These are phyloP conservation scores for Caenorhabditis briggsae DNA, from an alignment of 1,140 invertebrate genomes.

Conservation along the genomic window DNA sequence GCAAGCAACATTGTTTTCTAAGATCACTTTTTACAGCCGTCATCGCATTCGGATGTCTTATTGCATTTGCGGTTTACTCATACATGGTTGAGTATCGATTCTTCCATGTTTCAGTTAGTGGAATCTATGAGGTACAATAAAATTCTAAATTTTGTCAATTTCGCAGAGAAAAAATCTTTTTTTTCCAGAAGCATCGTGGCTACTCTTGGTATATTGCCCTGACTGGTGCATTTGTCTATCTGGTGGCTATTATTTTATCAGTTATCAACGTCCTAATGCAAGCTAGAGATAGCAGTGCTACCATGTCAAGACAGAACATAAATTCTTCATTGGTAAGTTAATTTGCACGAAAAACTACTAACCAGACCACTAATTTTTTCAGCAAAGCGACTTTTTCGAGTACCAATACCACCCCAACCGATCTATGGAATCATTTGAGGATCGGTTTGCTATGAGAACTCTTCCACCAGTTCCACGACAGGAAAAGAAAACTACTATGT, in stretches of 20 bases:
- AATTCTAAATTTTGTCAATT: not conserved
- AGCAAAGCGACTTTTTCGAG: conserved; percentile 40
- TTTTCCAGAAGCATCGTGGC: conserved; percentile 64
- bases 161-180: not conserved
- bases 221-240: conserved; percentile 53
- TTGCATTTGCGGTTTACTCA: conserved; percentile 65
- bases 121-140: conserved; percentile 63
- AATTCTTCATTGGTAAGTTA: conserved; percentile 31
- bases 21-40: conserved; percentile 53
- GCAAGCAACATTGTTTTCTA: not conserved
- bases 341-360: not conserved
- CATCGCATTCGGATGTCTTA: conserved; percentile 57
- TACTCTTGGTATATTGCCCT: conserved; percentile 65
- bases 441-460: conserved; percentile 51
- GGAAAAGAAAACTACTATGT: conserved; percentile 22
- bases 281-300: conserved; percentile 19
- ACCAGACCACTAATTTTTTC: not conserved
- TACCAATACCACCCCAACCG: conserved; percentile 53
- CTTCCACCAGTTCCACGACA: conserved; percentile 36
- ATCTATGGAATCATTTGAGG: conserved; percentile 43
- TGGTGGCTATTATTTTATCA: conserved; percentile 59
- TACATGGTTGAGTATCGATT: conserved; percentile 68
- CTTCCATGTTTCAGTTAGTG: conserved; percentile 66
- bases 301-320: conserved; percentile 39
- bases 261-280: conserved; percentile 44